phyloP scores from a whole-genome alignment of 2,888 invertebrate species.

The Drosophila vallismaia region DNA sequence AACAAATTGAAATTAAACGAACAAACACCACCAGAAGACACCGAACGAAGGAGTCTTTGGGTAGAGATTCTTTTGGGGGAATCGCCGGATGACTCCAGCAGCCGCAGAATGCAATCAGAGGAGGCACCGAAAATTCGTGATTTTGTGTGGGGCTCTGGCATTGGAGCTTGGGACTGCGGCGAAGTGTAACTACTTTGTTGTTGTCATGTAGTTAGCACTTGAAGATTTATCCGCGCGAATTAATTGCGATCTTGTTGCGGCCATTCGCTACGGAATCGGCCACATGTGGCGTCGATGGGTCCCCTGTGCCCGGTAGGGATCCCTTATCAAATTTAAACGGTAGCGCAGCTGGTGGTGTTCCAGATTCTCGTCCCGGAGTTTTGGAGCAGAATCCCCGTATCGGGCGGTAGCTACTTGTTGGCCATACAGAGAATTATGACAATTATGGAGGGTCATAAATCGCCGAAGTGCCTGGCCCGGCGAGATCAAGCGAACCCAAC shows the following conservation, averaged over 20 bases:
- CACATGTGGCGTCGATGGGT: constrained; percentile 66
- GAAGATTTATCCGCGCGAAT: constrained; percentile 84
- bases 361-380: not conserved
- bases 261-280: constrained; percentile 34
- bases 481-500: constrained; percentile 61
- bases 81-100: constrained; percentile 10
- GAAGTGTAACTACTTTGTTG: constrained; percentile 82
- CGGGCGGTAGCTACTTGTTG: constrained; percentile 57
- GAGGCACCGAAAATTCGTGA: constrained; percentile 56
- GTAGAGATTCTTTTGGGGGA: not conserved
- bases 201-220: constrained; percentile 84
- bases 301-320: constrained; percentile 24
- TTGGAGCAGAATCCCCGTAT: constrained; percentile 31
- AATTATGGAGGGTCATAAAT: constrained; percentile 80
- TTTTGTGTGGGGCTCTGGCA: constrained; percentile 58
- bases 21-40: constrained; percentile 36
- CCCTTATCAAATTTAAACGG: constrained; percentile 77
- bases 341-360: constrained; percentile 73
- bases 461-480: constrained; percentile 58
- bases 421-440: constrained; percentile 80
- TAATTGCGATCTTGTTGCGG: constrained; percentile 83
- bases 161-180: constrained; percentile 21
- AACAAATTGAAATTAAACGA: constrained; percentile 83
- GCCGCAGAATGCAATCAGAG: constrained; percentile 71
- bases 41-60: constrained; percentile 34